phyloP scores from a whole-genome alignment of 2,888 invertebrate species.

The Campoplex capitator region DNA sequence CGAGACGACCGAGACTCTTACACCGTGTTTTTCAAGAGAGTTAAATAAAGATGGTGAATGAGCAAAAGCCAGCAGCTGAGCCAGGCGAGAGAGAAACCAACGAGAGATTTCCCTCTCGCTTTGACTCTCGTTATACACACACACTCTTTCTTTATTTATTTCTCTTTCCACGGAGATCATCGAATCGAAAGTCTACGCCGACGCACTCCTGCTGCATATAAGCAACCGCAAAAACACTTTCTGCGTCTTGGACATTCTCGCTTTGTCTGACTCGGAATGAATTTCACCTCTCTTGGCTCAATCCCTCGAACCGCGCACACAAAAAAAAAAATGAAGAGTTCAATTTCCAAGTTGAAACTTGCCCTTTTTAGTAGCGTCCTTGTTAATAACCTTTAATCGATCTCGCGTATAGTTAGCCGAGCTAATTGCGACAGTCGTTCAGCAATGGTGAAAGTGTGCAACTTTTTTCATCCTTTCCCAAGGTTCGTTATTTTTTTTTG shows the following conservation, averaged over 20 bases:
- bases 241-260: slow-evolving; percentile 50
- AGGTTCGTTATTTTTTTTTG: neutral
- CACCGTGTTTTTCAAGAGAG: slow-evolving; percentile 37
- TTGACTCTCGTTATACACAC: slow-evolving; percentile 14
- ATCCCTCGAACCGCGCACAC: neutral
- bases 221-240: slow-evolving; percentile 62
- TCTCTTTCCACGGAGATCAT: slow-evolving; percentile 63
- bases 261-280: slow-evolving; percentile 35
- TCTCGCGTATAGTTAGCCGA: neutral
- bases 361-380: neutral
- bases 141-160: slow-evolving; percentile 50
- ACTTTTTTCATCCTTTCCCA: neutral
- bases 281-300: slow-evolving; percentile 55
- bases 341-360: neutral
- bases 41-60: slow-evolving; percentile 51
- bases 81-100: slow-evolving; percentile 12
- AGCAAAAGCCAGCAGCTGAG: slow-evolving; percentile 51
- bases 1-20: slow-evolving; percentile 64
- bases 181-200: slow-evolving; percentile 69
- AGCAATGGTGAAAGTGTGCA: neutral
- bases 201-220: slow-evolving; percentile 50
- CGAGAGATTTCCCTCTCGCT: slow-evolving; percentile 51
- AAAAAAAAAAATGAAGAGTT: slow-evolving; percentile 4
- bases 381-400: neutral
- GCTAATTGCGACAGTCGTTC: neutral